Percentiles rank a stretch among this genome's conserved stretches.
These are phyloP conservation scores for Oikopleura vanhoeffeni DNA, from an alignment of 23 tunicate genomes.

Conservation along the genomic window DNA sequence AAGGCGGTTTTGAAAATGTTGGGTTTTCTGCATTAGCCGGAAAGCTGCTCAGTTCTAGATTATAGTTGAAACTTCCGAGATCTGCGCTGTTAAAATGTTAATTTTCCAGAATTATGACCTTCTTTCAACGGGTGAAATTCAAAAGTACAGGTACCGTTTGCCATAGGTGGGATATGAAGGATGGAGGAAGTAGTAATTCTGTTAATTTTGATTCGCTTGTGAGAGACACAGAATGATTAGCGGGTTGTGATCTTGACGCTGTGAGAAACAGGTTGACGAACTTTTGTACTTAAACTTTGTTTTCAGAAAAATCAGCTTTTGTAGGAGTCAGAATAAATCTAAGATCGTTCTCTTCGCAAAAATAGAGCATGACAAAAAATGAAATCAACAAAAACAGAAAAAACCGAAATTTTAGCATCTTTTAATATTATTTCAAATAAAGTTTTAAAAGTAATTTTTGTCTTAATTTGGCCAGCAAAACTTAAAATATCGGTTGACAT, in stretches of 20 bases:
- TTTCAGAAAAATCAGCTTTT: no score
- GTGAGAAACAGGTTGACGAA: slow-evolving; percentile 47
- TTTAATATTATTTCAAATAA: no score
- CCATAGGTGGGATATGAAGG: slow-evolving; percentile 45
- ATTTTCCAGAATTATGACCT: slow-evolving; percentile 36
- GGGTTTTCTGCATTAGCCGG: slow-evolving; percentile 46
- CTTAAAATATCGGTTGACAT: no score
- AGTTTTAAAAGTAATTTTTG: no score
- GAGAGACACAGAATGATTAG: slow-evolving; percentile 34
- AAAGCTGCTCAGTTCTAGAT: slow-evolving; percentile 35
- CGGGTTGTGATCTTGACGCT: slow-evolving; percentile 51
- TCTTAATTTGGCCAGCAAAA: no score
- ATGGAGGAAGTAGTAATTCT: slow-evolving; percentile 71
- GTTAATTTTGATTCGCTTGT: slow-evolving; percentile 64
- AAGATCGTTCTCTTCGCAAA: no score
- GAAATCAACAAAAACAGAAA: no score
- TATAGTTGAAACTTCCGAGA: slow-evolving; percentile 53
- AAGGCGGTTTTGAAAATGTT: slow-evolving; percentile 31
- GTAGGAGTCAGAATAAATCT: no score
- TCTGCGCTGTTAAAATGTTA: slow-evolving; percentile 37
- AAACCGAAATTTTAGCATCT: no score
- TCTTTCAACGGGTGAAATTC: slow-evolving; percentile 59
- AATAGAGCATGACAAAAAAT: no score
- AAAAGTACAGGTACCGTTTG: neutral
- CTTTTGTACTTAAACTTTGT: no score